Evolutionary conservation across 92 coral and sea anemone genomes (phyloP), one percentile per base, ranked within the genome.

Genomic region (Galaxea fascicularis): DNA sequence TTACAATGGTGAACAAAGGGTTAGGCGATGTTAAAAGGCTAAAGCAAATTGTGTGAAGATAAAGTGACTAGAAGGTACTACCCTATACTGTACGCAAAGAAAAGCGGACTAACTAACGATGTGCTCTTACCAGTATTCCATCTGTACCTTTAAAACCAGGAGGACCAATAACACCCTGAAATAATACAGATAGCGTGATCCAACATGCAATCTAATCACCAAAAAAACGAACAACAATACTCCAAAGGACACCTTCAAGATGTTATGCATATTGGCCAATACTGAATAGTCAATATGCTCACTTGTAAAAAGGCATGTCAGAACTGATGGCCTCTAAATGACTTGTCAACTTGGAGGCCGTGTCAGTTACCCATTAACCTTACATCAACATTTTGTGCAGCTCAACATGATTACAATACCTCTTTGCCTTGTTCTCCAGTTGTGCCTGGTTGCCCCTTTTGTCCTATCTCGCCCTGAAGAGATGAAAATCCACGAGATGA

Each of bases 361-460:
- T 15, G 62, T 6, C 41, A 29, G 4, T 12, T 35, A 12, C 21
- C 4, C 53, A 58, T 10, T n/a, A 35, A n/a, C 7, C 51, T 63
- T 65, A 27, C 39, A 65, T 16, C 20, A 65, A 65, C 27, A 14
- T 3, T 60, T 65, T 4, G 0, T 41, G 66, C 66, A 53, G 14
- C 49, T 26, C 12, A 6, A 47, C 65, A 80, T 1, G 16, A 7
- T 29, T 9, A 4, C 41, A 9, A 12, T 0, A 78, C 90, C 77
- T 56, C 62, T 24, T 44, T 60, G 64, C 90, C 85, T 15, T 56
- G 45, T 3, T 60, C 73, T 25, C 94, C 94, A n/a, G 80, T 56
- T 58, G 73, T 73, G n/a, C 94, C 94, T 39, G 44, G 89, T 15
- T 51, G 35, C n/a, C 94, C 94, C 70, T 83, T 85, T 41, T 85